Evolutionary conservation across 2,888 invertebrate genomes (phyloP).

Genomic region (Cyrtodaria siliqua): DNA sequence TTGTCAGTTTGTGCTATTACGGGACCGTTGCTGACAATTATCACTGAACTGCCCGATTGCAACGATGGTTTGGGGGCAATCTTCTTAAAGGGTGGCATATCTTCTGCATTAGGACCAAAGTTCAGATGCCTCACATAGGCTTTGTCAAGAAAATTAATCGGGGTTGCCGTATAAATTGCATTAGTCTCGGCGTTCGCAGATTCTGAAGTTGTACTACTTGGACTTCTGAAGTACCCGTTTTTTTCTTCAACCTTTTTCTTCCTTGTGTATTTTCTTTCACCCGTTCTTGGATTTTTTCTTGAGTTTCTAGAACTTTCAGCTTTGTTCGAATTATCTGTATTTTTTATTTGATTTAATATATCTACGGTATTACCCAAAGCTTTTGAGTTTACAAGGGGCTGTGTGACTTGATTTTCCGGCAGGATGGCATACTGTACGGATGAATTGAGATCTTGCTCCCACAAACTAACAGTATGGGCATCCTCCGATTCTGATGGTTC

Average conservation of each 20-base stretch:
- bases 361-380: slow-evolving; percentile 25
- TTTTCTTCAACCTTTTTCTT: neutral
- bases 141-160: slow-evolving; percentile 8
- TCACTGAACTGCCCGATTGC: too few relatives aligned
- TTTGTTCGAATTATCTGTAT: slow-evolving; percentile 6
- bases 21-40: too few relatives aligned
- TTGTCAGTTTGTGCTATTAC: too few relatives aligned
- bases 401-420: slow-evolving; percentile 42
- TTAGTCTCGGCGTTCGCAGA: neutral
- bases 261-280: slow-evolving; percentile 4
- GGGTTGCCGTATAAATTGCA: slow-evolving; percentile 25
- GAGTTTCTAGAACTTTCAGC: neutral
- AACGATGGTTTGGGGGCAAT: slow-evolving; percentile 27
- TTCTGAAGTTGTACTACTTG: neutral
- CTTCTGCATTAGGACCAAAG: slow-evolving; percentile 47
- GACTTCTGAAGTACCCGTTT: neutral
- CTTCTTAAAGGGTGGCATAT: slow-evolving; percentile 15
- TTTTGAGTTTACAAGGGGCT: slow-evolving; percentile 27
- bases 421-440: slow-evolving; percentile 31
- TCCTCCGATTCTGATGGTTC: neutral
- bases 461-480: slow-evolving; percentile 32
- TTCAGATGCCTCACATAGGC: slow-evolving; percentile 47
- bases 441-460: slow-evolving; percentile 32
- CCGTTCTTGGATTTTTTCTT: neutral
- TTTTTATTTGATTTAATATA: slow-evolving; percentile 26